These are phyloP conservation scores for Drosophila nigromelanica DNA, from an alignment of 1,140 invertebrate genomes.

Conservation along the genomic window DNA sequence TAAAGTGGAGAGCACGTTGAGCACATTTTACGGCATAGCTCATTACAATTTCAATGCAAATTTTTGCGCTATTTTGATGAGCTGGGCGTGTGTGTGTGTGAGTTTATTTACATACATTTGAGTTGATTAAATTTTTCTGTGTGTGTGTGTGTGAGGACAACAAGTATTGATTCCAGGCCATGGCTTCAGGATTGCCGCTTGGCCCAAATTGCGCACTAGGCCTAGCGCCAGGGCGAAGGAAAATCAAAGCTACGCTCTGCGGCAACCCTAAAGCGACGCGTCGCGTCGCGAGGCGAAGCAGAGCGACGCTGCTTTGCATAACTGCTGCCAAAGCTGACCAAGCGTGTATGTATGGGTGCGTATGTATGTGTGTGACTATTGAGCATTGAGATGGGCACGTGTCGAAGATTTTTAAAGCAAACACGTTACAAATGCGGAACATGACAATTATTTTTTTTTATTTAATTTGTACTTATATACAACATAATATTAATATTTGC, in stretches of 20 bases:
- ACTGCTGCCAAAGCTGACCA: conserved; percentile 47
- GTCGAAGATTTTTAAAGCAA: conserved; percentile 44
- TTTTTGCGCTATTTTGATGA: conserved; percentile 45
- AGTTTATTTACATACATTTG: conserved; percentile 73
- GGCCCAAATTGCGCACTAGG: conserved; percentile 46
- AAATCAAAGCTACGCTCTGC: conserved; percentile 60
- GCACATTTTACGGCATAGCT: conserved; percentile 71
- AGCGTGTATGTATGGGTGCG: conserved; percentile 19
- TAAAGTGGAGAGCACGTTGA: conserved; percentile 33
- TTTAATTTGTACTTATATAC: too few relatives aligned
- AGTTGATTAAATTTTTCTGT: conserved; percentile 73
- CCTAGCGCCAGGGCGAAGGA: conserved; percentile 30
- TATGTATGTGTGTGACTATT: conserved; percentile 47
- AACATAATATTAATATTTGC: too few relatives aligned
- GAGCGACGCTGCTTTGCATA: conserved; percentile 69
- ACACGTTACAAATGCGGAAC: conserved; percentile 9
- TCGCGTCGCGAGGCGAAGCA: conserved; percentile 20
- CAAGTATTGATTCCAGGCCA: conserved; percentile 73
- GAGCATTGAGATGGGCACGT: conserved; percentile 33
- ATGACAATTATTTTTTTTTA: too few relatives aligned
- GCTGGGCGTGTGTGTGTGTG: conserved; percentile 20
- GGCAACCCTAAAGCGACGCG: conserved; percentile 61
- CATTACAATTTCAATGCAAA: conserved; percentile 79
- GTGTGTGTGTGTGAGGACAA: conserved; percentile 47
- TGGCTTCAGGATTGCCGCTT: conserved; percentile 58